Evolutionary conservation across 2,888 invertebrate genomes (phyloP).

Genomic region (Cephonodes hylas): DNA sequence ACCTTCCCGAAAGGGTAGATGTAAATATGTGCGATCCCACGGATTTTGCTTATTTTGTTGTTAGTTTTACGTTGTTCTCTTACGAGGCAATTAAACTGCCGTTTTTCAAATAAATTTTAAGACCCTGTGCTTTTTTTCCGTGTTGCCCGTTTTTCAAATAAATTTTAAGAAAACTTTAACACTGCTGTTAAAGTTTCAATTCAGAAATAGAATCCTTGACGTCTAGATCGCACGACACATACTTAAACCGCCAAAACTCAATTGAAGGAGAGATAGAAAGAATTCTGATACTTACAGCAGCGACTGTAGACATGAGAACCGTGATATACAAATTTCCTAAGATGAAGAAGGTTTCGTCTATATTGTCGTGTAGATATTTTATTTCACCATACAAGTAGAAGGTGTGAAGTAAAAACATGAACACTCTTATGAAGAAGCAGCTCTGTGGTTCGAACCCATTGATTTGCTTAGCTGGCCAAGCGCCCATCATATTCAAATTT

Average conservation of each 20-base stretch:
- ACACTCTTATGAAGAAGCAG: background rate
- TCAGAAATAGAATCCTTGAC: background rate
- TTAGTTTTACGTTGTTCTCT: too few relatives aligned
- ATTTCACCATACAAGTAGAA: background rate
- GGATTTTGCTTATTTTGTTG: too few relatives aligned
- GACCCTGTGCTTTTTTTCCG: too few relatives aligned
- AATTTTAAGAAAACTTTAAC: too few relatives aligned
- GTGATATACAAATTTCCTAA: slow-evolving; percentile 22
- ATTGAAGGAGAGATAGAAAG: background rate
- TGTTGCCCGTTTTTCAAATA: too few relatives aligned
- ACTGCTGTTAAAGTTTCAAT: too few relatives aligned
- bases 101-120: too few relatives aligned
- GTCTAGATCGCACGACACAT: background rate
- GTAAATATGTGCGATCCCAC: too few relatives aligned
- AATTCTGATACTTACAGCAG: slow-evolving; percentile 16
- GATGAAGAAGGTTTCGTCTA: slow-evolving; percentile 17
- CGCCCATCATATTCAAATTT: background rate
- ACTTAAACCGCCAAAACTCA: background rate
- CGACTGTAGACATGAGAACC: slow-evolving; percentile 16
- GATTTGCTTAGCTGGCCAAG: background rate
- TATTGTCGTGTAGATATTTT: background rate
- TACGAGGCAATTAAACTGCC: too few relatives aligned
- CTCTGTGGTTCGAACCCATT: background rate
- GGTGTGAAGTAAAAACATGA: background rate
- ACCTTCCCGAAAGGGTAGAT: too few relatives aligned